Evolutionary conservation across 2,888 invertebrate genomes (phyloP), one percentile per base, ranked within the genome.

Genomic region (Drosophila cracens): DNA sequence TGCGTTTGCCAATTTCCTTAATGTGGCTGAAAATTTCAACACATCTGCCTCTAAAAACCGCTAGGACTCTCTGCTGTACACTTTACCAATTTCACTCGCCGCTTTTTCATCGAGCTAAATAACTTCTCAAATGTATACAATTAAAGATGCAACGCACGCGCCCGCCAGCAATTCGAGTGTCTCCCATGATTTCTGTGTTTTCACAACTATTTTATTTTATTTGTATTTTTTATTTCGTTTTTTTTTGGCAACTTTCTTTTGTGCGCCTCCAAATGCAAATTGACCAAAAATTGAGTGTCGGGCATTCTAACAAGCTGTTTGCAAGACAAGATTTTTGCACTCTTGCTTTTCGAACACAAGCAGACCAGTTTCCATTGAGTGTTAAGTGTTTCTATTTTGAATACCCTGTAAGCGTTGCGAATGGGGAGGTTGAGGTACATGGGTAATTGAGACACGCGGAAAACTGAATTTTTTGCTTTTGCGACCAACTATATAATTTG

Each of bases 61-160:
- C 49, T 40, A 67, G 67, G 70, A 70, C 68, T 65, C 38, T 18
- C 27, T 38, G 18, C 29, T 56, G 60, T 51, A 29, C 71, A 71
- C 79, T 66, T 61, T 51, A 69, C 63, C 74, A 74, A 31, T 57
- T 57, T 57, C 57, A 31, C 57, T 43, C 16, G 5, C 5, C 57
- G 7, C 11, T 56, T n/a, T 34, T 70, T 49, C 70, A 81, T 77
- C 77, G 61, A 73, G 73, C 73, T 58, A 82, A 81, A 69, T 84
- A 87, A 71, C 61, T 70, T 67, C 61, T 59, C 60, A 75, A 86
- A 68, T 86, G 49, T 83, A 77, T 81, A 83, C 87, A 87, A 90
- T 90, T 87, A 87, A 82, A 76, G 89, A 87, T 87, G 87, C 87
- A 87, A 76, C 84, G 79, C 87, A 87, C 87, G 86, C 85, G 90